Base-by-base conservation (phyloP, 2,888 invertebrate species). In the Sinodicranocentrus sp. region DNA sequence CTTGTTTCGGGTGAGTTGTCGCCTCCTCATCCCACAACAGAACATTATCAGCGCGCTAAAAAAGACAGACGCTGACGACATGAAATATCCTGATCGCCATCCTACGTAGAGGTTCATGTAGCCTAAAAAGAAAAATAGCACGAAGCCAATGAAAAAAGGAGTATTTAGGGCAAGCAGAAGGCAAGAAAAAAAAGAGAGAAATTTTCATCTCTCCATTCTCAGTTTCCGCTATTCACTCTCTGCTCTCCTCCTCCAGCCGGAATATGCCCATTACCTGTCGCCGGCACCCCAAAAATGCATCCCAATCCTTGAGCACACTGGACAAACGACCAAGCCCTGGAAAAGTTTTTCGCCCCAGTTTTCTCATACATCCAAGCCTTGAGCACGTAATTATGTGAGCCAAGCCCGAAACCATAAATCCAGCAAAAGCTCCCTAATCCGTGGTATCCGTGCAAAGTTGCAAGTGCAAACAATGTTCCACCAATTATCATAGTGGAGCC, bases 341-440 rank as follows among this genome's bases (percentile, higher is more conserved):
- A 95, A 90, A 96, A 96, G 90, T 96, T 95, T 86, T 96, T 92
- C 1, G 96, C 95, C 71, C 95, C 92, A 39, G 96, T 96, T 84
- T 95, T 92, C 91, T 96, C 96, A 90, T 95, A 96, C 0, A 95
- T 95, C 72, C 76, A 96, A 94, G 96, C 95, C 91, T 96, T 96
- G 86, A 97, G 91, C 65, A 95, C 95, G 91, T 96, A 96, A 90
- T 95, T 95, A 91, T 96, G 96, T 6, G 96, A 96, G 59, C 96
- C 97, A 90, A 95, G 95, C 90, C 95, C 95, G 89, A 96, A 94
- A 68, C 96, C 95, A 87, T 91, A 91, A 44, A 89, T 89, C 89
- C 89, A 89, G 6, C 87, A 89, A 84, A 90, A 90, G 17, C 89
- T 85, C 15, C 89, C 95, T 95, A 95, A 54, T 94, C 94, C 90